Conservation (phyloP, 2,113 vertebrate genomes). For the Anthoscopus minutus region DNA sequence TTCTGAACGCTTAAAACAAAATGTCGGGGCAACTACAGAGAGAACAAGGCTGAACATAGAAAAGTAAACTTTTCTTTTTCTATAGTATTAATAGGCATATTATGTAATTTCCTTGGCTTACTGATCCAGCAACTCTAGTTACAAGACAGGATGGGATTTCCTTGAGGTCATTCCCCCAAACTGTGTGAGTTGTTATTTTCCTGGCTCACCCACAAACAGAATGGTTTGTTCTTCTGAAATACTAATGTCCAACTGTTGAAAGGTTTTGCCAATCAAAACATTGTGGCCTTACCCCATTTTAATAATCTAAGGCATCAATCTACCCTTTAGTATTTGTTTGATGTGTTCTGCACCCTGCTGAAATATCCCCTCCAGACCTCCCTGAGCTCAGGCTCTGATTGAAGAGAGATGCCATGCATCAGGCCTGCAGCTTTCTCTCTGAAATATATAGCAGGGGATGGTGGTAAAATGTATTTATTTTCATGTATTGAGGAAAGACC, state of each 20-base stretch:
- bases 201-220: conserved; percentile 63
- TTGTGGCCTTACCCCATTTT: conserved; percentile 22
- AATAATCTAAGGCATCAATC: conserved; percentile 59
- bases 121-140: conserved; percentile 35
- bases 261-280: conserved; percentile 57
- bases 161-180: conserved; percentile 56
- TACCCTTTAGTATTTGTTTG: conserved; percentile 39
- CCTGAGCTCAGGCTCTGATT: conserved; percentile 1
- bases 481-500: conserved; percentile 42
- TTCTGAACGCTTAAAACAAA: background rate
- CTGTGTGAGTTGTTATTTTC: conserved; percentile 46
- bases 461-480: conserved; percentile 62
- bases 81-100: background rate
- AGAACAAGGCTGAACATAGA: background rate
- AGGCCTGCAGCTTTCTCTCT: conserved; percentile 15
- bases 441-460: conserved; percentile 21
- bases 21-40: background rate
- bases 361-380: conserved; percentile 52
- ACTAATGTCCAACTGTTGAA: conserved; percentile 40
- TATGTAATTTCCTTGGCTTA: conserved; percentile 48
- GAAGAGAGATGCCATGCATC: conserved; percentile 37
- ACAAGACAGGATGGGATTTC: conserved; percentile 50
- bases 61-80: conserved; percentile 17
- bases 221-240: conserved; percentile 50
- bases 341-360: conserved; percentile 47